Evolutionary conservation across 2,797 vertebrate genomes (phyloP).

Genomic region (Sphenopsis melanotis): DNA sequence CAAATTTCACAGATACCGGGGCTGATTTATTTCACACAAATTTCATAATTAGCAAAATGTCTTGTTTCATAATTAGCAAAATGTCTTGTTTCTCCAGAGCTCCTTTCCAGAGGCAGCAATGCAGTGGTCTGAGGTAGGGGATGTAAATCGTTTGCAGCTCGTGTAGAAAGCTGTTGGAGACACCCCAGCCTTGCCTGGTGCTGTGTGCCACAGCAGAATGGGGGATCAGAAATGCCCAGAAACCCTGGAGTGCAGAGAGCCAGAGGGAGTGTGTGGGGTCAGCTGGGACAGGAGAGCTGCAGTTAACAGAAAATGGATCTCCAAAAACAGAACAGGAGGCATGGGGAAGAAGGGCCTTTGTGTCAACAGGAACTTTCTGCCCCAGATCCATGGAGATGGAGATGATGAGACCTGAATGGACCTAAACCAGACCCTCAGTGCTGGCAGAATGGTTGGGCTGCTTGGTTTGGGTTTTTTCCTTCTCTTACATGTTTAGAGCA

Average conservation of each 20-base stretch:
- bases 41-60: neutral
- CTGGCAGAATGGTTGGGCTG: neutral
- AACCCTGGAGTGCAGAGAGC: neutral
- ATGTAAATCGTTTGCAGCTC: neutral
- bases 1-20: constrained; percentile 1
- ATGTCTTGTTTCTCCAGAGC: neutral
- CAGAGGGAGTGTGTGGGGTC: neutral
- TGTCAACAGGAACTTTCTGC: neutral
- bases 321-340: neutral
- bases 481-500: neutral
- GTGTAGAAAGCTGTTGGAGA: neutral
- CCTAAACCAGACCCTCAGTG: neutral
- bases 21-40: neutral
- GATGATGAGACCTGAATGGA: neutral
- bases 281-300: neutral
- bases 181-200: neutral
- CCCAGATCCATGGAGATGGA: neutral
- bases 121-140: neutral
- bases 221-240: neutral
- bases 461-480: neutral
- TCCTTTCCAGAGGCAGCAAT: neutral
- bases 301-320: neutral
- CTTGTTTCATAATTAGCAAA: neutral
- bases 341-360: neutral
- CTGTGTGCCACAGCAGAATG: neutral